Conservation (phyloP, 2,797 vertebrate genomes). For the Spinibarbus caldwelli region DNA sequence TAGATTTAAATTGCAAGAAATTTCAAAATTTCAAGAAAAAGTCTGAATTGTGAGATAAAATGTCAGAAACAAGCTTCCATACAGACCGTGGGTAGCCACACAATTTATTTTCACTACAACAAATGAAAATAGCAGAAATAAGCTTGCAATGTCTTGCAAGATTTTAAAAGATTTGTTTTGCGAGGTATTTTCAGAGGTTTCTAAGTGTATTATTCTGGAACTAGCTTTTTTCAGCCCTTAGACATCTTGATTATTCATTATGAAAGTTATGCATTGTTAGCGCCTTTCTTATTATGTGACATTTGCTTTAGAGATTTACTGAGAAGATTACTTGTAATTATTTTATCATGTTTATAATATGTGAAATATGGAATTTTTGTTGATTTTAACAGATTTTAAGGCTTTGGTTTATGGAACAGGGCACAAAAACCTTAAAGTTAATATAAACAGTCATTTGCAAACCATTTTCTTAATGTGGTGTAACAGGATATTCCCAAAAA, state of each 20-base stretch:
- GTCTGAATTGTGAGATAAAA: not conserved
- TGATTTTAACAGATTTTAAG: not conserved
- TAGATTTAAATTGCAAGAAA: not conserved
- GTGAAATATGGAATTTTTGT: not conserved
- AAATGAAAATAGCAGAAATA: not conserved
- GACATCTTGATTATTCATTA: not conserved
- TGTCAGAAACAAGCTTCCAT: not conserved
- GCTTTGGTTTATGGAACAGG: not conserved
- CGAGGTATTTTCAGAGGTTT: not conserved
- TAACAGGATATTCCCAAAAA: constrained; percentile 16
- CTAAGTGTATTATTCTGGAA: not conserved
- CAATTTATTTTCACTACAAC: not conserved
- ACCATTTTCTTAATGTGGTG: constrained; percentile 5
- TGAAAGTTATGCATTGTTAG: not conserved
- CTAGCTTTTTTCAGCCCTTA: not conserved
- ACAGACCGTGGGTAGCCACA: not conserved
- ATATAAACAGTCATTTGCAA: not conserved
- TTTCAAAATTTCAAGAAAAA: not conserved
- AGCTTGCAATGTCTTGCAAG: not conserved
- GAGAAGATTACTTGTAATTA: not conserved
- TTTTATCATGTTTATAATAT: not conserved
- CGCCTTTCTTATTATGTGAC: not conserved
- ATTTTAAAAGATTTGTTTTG: not conserved
- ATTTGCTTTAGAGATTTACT: not conserved
- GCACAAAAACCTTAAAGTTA: not conserved